Percentiles rank a stretch among this genome's conserved stretches.
Evolutionary conservation across 2,113 vertebrate genomes (phyloP).

Genomic region (Rhinolophus ferrumequinum): DNA sequence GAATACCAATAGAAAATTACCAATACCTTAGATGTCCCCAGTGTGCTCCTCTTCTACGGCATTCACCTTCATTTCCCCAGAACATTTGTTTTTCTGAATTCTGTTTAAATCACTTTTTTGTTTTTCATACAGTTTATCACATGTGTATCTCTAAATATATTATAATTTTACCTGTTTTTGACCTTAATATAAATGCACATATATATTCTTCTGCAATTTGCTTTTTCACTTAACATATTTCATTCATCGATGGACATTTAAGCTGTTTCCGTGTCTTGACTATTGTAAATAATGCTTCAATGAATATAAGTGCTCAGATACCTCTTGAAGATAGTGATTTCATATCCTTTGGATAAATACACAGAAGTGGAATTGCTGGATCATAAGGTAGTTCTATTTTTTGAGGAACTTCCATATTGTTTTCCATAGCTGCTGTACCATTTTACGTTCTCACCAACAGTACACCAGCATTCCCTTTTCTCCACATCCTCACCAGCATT

Average conservation of each 20-base stretch:
- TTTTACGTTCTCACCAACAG: neutral
- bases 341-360: neutral
- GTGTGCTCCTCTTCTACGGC: too few relatives aligned
- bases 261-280: neutral
- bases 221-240: neutral
- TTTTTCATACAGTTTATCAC: neutral
- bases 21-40: neutral
- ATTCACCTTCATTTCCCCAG: neutral
- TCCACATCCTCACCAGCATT: neutral
- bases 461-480: neutral
- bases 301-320: neutral
- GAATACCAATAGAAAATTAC: neutral
- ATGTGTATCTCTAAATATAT: neutral
- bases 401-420: neutral
- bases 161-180: neutral
- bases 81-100: neutral
- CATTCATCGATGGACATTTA: neutral
- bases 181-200: neutral
- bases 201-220: neutral
- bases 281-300: neutral
- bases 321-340: neutral
- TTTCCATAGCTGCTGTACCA: neutral
- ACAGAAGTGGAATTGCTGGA: neutral
- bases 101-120: neutral
- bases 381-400: neutral